phyloP scores from a whole-genome alignment of 2,797 vertebrate genomes.

The Hemibagrus guttatus region DNA sequence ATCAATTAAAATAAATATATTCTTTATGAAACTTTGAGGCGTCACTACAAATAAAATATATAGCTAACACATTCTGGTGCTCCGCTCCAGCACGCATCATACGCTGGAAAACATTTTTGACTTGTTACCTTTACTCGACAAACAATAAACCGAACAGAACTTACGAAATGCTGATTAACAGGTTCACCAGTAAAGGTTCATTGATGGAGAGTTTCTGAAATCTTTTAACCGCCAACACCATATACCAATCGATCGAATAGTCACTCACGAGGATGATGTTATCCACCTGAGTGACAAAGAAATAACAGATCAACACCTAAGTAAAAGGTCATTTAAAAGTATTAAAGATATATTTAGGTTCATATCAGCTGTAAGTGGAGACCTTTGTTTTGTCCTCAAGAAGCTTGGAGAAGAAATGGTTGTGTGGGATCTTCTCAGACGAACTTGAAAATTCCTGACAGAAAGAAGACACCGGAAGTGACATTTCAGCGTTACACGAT shows the following conservation, averaged over 20 bases:
- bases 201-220: constrained; percentile 68
- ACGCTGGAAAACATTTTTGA: background rate
- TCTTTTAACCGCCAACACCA: constrained; percentile 36
- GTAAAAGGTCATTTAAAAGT: background rate
- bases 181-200: constrained; percentile 70
- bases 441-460: constrained; percentile 18
- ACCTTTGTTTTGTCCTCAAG: constrained; percentile 66
- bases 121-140: background rate
- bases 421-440: fast-evolving
- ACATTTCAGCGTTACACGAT: background rate
- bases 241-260: fast-evolving
- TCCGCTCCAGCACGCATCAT: background rate
- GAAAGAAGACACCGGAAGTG: background rate
- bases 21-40: background rate
- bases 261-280: constrained; percentile 72
- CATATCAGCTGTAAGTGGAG: background rate
- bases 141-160: background rate
- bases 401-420: background rate
- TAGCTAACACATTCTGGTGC: too few species aligned
- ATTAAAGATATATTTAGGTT: background rate
- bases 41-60: background rate
- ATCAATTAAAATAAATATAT: background rate
- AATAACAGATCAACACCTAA: background rate
- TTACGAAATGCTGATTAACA: constrained; percentile 58
- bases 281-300: constrained; percentile 71